Conservation (phyloP, 2,888 invertebrate genomes). For the Bruchidius siliquastri region DNA sequence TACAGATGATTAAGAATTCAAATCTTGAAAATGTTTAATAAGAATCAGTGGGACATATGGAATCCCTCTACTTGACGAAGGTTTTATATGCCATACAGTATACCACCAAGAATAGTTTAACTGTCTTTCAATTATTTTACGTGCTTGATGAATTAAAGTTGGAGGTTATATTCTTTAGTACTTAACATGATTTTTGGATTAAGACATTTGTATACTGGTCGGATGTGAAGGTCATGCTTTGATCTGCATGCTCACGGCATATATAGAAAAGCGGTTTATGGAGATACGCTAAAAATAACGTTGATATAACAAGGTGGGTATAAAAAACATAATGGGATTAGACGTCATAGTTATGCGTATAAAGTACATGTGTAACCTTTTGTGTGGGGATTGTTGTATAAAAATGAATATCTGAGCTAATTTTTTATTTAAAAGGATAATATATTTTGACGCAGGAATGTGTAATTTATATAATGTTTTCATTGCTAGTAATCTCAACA, state of each 20-base stretch:
- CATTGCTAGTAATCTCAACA: too few relatives aligned
- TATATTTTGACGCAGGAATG: neutral
- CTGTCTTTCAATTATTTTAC: neutral
- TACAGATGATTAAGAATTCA: too few relatives aligned
- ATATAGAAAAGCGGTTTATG: neutral
- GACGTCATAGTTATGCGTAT: neutral
- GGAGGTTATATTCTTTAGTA: neutral
- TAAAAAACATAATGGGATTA: neutral
- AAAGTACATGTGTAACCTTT: neutral
- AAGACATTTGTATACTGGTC: neutral
- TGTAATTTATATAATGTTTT: neutral
- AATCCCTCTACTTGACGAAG: too few relatives aligned
- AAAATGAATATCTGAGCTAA: neutral
- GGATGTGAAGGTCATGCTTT: neutral
- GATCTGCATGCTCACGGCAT: neutral
- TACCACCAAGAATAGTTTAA: too few relatives aligned
- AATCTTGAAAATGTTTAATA: too few relatives aligned
- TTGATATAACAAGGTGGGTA: neutral
- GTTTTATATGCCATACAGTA: too few relatives aligned
- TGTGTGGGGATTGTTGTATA: neutral
- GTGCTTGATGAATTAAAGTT: neutral
- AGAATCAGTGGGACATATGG: too few relatives aligned
- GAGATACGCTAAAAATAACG: neutral
- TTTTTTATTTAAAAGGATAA: neutral
- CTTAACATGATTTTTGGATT: neutral